Percentiles rank a stretch among this genome's conserved stretches.
Evolutionary conservation across 2,797 vertebrate genomes (phyloP).

Genomic region (Monodelphis domestica): DNA sequence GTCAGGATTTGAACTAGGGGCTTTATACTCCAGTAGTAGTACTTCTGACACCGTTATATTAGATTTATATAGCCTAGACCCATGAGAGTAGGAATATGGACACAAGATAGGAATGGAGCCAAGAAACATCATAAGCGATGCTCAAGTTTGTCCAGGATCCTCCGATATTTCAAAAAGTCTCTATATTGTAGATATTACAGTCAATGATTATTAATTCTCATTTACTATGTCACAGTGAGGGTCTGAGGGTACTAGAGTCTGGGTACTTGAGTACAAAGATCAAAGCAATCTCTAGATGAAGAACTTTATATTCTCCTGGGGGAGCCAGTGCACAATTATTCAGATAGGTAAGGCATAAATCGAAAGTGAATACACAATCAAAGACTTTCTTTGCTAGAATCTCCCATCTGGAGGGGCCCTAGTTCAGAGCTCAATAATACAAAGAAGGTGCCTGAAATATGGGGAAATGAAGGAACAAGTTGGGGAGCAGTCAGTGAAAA

Average conservation of each 20-base stretch:
- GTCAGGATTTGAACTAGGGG: neutral
- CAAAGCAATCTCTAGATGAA: neutral
- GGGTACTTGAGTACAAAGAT: too few species aligned
- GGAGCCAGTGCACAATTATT: neutral
- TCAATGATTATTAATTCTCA: neutral
- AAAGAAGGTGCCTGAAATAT: too few species aligned
- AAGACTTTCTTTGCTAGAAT: neutral
- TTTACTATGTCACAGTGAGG: neutral
- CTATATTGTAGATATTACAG: neutral
- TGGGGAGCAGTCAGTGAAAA: neutral
- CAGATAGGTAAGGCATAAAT: neutral
- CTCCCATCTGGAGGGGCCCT: neutral
- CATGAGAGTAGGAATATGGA: neutral
- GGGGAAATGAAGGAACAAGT: neutral
- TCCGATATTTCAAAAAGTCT: neutral
- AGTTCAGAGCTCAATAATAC: too few species aligned
- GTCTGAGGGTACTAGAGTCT: neutral
- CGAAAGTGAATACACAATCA: neutral
- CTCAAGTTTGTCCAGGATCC: neutral
- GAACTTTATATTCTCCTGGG: neutral
- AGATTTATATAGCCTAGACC: neutral
- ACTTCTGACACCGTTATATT: neutral
- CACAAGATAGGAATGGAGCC: neutral
- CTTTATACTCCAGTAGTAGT: neutral
- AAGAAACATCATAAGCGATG: neutral